These are phyloP conservation scores for Trissolcus basalis DNA, from an alignment of 1,140 invertebrate genomes.

Conservation along the genomic window DNA sequence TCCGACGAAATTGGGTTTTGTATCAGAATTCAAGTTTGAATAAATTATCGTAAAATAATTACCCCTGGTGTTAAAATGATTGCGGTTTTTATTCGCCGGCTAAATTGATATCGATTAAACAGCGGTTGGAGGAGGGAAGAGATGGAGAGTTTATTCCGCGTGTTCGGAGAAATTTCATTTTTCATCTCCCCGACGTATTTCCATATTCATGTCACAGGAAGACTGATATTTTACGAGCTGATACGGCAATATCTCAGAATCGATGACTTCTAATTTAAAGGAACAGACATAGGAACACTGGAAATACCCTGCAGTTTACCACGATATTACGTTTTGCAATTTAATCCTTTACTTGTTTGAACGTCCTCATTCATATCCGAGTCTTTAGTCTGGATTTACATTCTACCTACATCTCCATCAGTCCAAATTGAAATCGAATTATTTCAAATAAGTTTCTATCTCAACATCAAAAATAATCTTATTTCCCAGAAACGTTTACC, in stretches of 20 bases:
- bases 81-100: too few species aligned
- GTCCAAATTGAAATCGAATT: too few species aligned
- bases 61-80: too few species aligned
- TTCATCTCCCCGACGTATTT: constrained; percentile 41
- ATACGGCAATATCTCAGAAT: constrained; percentile 54
- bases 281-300: constrained; percentile 33
- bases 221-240: constrained; percentile 38
- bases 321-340: constrained; percentile 42
- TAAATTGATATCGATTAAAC: too few species aligned
- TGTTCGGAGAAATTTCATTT: constrained; percentile 32
- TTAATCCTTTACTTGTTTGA: constrained; percentile 34
- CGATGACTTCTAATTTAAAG: constrained; percentile 50
- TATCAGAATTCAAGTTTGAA: too few species aligned
- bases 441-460: too few species aligned
- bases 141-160: too few species aligned
- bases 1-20: too few species aligned
- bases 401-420: not conserved
- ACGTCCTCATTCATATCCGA: constrained; percentile 19
- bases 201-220: constrained; percentile 43
- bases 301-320: constrained; percentile 28
- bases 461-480: too few species aligned
- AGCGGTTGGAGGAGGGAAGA: too few species aligned
- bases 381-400: constrained; percentile 10
- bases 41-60: too few species aligned
- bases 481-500: too few species aligned